phyloP scores from a whole-genome alignment of 1,140 invertebrate genomes.

The Drosophila nikananu region DNA sequence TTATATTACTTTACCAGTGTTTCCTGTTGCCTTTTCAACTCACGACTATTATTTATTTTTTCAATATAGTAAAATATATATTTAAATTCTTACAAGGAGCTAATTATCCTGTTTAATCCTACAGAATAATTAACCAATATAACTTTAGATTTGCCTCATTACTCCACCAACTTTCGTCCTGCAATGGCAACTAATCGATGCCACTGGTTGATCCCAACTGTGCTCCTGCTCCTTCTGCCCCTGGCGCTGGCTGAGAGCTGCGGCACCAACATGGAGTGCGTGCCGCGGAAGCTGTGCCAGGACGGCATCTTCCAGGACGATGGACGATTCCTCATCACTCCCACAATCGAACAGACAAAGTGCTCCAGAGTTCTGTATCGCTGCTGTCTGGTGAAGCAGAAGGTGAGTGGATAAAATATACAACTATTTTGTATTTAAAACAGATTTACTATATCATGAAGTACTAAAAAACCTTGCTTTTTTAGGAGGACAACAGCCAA shows the following conservation, averaged over 20 bases:
- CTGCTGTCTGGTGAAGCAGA: conserved; percentile 47
- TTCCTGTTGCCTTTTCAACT: not conserved
- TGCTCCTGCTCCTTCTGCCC: conserved; percentile 12
- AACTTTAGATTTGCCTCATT: not conserved
- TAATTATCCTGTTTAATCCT: no score
- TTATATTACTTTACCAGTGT: no score
- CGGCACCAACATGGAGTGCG: conserved; percentile 53
- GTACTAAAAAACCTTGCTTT: not conserved
- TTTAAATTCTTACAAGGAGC: not conserved
- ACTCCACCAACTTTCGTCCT: not conserved
- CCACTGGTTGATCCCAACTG: not conserved
- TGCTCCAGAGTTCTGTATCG: conserved; percentile 24
- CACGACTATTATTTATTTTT: not conserved
- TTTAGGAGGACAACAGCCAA: conserved; percentile 8
- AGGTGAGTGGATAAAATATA: conserved; percentile 16
- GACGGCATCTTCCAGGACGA: conserved; percentile 44
- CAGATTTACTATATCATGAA: not conserved
- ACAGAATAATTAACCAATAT: not conserved
- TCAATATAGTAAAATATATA: no score
- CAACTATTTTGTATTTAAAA: not conserved
- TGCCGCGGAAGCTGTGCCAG: conserved; percentile 45
- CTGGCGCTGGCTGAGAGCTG: conserved; percentile 43
- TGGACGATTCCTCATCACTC: conserved; percentile 29
- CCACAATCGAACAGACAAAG: conserved; percentile 15
- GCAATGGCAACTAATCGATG: not conserved